Evolutionary conservation across 2,888 invertebrate species (phyloP).

Genomic region (Brachyptera putata): DNA sequence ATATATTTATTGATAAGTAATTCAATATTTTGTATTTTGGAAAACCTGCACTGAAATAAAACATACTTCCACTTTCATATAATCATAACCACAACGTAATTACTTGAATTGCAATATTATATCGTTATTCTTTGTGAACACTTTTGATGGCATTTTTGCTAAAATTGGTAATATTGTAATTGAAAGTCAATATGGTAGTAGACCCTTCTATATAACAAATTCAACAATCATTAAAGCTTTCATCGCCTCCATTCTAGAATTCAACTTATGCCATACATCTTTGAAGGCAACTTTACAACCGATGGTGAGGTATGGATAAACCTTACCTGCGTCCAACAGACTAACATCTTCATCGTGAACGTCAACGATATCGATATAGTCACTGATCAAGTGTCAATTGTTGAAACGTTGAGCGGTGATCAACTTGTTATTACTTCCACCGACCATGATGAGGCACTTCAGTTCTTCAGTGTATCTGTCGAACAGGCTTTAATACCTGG

Average conservation of each 20-base stretch:
- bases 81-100: too few species aligned
- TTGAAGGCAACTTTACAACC: slow-evolving; percentile 45
- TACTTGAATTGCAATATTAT: too few species aligned
- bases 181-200: neutral
- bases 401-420: neutral
- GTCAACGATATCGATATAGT: slow-evolving; percentile 21
- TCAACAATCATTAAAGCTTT: too few species aligned
- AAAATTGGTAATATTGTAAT: neutral
- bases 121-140: too few species aligned
- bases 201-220: neutral
- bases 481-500: slow-evolving; percentile 37
- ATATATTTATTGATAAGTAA: too few species aligned
- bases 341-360: slow-evolving; percentile 43
- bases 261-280: slow-evolving; percentile 41
- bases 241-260: too few species aligned
- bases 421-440: neutral
- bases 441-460: slow-evolving; percentile 17
- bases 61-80: too few species aligned
- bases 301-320: slow-evolving; percentile 46
- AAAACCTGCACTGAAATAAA: too few species aligned
- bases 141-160: neutral
- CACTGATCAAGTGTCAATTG: neutral
- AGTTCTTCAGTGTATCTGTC: slow-evolving; percentile 42
- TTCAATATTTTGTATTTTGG: too few species aligned
- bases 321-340: slow-evolving; percentile 41